Base-by-base conservation (phyloP, 2,113 vertebrate genomes). In the Climacteris rufus region DNA sequence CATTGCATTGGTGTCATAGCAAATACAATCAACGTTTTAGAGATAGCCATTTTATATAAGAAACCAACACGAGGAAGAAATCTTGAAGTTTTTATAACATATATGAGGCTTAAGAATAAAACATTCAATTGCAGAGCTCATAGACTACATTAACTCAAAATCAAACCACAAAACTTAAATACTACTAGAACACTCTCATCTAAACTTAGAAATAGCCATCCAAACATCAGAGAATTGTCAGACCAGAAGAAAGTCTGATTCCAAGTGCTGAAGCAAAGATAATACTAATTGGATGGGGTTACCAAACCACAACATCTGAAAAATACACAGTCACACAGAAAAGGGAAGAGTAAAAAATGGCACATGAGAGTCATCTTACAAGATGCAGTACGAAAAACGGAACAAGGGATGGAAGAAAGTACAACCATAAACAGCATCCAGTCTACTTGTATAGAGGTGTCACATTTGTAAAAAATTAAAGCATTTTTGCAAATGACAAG, bases 1-100 rank as follows among this genome's bases (percentile, higher is more conserved):
- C 3, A 61, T 27, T 3, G 0, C 3, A 61, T 27, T 3, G 0
- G 15, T 31, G 13, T 37, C 7, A 39, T 2, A 49, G 16, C 91
- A 68, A 79, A n/a, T 23, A 52, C n/a, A 57, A 17, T 0, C 23
- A 56, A 6, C 15, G 15, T 52, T 52, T 45, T 37, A 68, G 28
- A 68, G 44, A 47, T 17, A 71, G 4, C 5, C 4, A 44, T 75
- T 76, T 79, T 19, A 47, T 54, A 5, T 4, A 56, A 66, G 35
- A 91, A 89, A 60, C 1, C 1, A 11, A 63, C 5, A 75, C 44
- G 15, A 59, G 13, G 21, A 39, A 78, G 24, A 74, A 56, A 44
- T 49, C 17, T 35, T 54, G 1, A 65, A 11, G 7, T 16, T 82
- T 77, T 75, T 54, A 8, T 35, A 63, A 42, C 4, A 10, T 22